These are phyloP conservation scores for Omphaloscelis lunosa DNA, from an alignment of 2,888 invertebrate species.

Conservation along the genomic window DNA sequence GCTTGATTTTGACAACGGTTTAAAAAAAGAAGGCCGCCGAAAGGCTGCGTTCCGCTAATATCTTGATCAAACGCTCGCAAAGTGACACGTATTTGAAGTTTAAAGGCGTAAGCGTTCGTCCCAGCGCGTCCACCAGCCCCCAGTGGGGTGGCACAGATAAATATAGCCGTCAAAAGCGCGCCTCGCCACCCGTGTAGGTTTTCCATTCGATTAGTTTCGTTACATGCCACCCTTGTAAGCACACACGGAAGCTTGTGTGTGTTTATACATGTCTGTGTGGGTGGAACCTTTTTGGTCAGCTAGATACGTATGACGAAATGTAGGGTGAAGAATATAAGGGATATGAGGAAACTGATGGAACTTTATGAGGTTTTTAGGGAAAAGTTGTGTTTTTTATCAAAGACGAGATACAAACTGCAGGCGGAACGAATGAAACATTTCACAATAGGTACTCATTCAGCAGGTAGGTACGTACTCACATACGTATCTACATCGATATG, in stretches of 20 bases:
- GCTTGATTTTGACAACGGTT: conserved; percentile 36
- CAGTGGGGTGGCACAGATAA: conserved; percentile 66
- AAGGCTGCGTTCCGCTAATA: conserved; percentile 61
- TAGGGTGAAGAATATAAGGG: conserved; percentile 4
- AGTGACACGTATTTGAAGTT: conserved; percentile 69
- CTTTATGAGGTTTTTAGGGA: not conserved
- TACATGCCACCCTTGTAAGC: conserved; percentile 70
- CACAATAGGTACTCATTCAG: not conserved
- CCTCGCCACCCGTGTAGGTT: conserved; percentile 75
- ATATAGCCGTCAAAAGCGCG: conserved; percentile 72
- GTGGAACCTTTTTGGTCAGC: conserved; percentile 59
- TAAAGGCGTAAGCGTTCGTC: conserved; percentile 67
- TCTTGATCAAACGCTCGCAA: conserved; percentile 61
- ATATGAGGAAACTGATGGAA: conserved; percentile 3
- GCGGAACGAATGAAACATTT: not conserved
- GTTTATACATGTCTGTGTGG: conserved; percentile 41
- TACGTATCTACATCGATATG: not conserved
- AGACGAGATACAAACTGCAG: not conserved
- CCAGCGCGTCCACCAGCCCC: conserved; percentile 64
- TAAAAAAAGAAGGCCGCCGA: conserved; percentile 55
- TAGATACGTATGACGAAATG: conserved; percentile 3
- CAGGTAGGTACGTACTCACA: not conserved
- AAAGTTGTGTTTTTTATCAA: not conserved
- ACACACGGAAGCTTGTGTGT: conserved; percentile 48
- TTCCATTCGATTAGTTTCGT: conserved; percentile 75